These are phyloP conservation scores for Achlya flavicornis DNA, from an alignment of 2,888 invertebrate species.

Conservation along the genomic window DNA sequence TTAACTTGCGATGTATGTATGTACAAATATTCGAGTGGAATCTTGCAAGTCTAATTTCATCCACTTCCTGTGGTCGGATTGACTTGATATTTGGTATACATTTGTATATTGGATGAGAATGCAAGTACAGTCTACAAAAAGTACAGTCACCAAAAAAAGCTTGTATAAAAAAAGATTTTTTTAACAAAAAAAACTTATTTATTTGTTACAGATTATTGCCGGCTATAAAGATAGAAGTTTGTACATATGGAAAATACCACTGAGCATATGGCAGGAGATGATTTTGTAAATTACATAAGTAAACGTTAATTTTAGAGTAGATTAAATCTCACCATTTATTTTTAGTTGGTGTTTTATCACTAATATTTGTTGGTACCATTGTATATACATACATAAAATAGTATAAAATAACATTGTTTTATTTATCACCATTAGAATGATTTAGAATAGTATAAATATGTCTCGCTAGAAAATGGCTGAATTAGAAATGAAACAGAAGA, in stretches of 20 bases:
- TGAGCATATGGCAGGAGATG: constrained; percentile 75
- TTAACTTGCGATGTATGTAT: no score
- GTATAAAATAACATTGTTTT: not conserved
- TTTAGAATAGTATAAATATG: no score
- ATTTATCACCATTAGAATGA: not conserved
- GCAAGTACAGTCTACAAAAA: no score
- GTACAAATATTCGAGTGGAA: no score
- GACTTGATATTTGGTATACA: no score
- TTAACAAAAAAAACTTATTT: constrained; percentile 7
- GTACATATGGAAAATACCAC: constrained; percentile 86
- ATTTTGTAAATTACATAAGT: constrained; percentile 62
- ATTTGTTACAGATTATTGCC: constrained; percentile 85
- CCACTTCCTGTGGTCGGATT: no score
- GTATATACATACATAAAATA: constrained; percentile 31
- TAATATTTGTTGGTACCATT: constrained; percentile 40
- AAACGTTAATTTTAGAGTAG: constrained; percentile 38
- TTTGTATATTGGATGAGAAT: no score
- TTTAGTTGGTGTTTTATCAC: constrained; percentile 35
- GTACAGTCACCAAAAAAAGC: no score
- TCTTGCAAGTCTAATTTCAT: no score
- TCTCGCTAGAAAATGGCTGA: no score
- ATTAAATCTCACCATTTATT: constrained; percentile 43
- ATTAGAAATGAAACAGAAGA: no score
- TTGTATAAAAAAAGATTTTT: no score
- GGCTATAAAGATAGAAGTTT: constrained; percentile 87